Conservation (phyloP, 2,888 invertebrate genomes). For the Cephus spinipes region DNA sequence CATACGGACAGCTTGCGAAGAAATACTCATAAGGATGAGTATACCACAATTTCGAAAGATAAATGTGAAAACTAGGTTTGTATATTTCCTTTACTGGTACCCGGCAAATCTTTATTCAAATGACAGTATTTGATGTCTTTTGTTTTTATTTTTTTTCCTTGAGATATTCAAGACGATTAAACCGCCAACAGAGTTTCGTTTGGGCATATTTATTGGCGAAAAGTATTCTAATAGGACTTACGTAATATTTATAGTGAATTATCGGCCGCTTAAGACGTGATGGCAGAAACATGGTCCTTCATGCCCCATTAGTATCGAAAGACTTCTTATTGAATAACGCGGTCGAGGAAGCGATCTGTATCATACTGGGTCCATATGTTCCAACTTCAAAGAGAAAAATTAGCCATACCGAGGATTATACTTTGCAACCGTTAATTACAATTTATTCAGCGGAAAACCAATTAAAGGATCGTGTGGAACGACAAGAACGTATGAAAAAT, state of each 20-base stretch:
- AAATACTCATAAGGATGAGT: constrained; percentile 39
- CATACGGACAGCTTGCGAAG: constrained; percentile 36
- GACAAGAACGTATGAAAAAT: neutral
- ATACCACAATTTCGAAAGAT: constrained; percentile 29
- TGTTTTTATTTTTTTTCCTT: neutral
- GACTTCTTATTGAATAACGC: constrained; percentile 35
- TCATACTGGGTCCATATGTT: constrained; percentile 10
- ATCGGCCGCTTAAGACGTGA: constrained; percentile 19
- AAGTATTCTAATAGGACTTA: neutral
- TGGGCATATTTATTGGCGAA: neutral
- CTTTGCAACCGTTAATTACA: neutral
- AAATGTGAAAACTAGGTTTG: constrained; percentile 31
- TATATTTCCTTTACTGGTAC: neutral
- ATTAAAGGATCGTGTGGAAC: constrained; percentile 5
- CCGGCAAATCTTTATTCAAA: neutral
- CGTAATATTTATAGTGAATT: constrained; percentile 28
- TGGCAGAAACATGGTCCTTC: constrained; percentile 22
- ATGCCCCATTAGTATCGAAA: constrained; percentile 25
- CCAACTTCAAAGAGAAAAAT: neutral
- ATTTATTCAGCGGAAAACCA: constrained; percentile 10
- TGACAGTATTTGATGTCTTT: neutral
- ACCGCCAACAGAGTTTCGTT: neutral
- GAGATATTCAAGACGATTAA: neutral
- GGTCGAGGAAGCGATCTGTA: constrained; percentile 32
- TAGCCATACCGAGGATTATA: neutral